Base-by-base conservation (phyloP, 2,888 invertebrate genomes). In the Xylocampa areola region DNA sequence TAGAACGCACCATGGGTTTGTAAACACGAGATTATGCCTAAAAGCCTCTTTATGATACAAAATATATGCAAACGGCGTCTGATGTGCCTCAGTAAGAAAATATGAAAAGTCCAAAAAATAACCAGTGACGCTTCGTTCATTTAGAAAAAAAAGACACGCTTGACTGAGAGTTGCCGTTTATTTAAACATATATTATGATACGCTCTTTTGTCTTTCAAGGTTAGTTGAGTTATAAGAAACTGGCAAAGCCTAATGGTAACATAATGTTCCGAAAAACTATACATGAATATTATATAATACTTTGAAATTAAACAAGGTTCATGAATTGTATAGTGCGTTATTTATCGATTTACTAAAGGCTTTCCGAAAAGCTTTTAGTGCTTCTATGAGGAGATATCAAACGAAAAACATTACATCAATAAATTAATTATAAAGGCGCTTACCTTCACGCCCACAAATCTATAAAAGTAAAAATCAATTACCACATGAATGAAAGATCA, bases 51-150 rank as follows among this genome's bases (percentile, higher is more conserved):
- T 73, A 58, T 62, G 39, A 45, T 49, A 59, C 59, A 71, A 77
- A 74, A 77, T 73, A 67, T 76, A 79, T 68, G 76, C 73, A 76
- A 76, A 79, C 72, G 64, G 54, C 61, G 49, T 71, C 51, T 61
- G 68, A 65, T 67, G 63, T 73, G 66, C 67, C 60, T 74, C 59
- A 62, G 68, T 57, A 65, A 59, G 51, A 63, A 69, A 55, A 73
- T 45, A 68, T 73, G 62, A 51, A 68, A 48, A 53, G 54, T 41
- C 32, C 27, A 72, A 68, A 19, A 71, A 48, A 35, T 44, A 37
- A 37, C 50, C 49, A 8, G 57, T 45, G 57, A 55, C 48, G 52
- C 49, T 44, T 57, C 57, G 41, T 69, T 59, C 65, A 67, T 68
- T 69, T 72, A 51, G 40, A 32, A 63, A 63, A 21, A 50, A 39